Base-by-base conservation (phyloP, 2,888 invertebrate genomes). In the Rotaria magnacalcarata region DNA sequence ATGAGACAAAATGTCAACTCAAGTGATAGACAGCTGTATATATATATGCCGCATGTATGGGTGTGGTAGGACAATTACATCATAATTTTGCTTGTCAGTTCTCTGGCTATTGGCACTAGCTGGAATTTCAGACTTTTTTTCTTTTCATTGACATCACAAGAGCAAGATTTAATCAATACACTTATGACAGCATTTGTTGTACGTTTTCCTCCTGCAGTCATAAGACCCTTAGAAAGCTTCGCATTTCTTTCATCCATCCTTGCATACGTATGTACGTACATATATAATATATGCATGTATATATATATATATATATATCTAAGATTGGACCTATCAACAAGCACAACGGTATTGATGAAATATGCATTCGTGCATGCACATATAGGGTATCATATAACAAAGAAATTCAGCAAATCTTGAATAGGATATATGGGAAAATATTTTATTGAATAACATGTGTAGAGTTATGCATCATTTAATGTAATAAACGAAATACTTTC, bases 1-100 rank as follows among this genome's bases (percentile, higher is more conserved):
- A 67, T 67, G 67, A 67, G 67, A 67, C 34, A 67, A 67, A 67
- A 67, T 67, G 67, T 67, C 67, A 67, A 67, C 67, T 67, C 34
- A 41, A 27, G 67, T 34, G 67, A 67, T 67, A 67, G 67, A 67
- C 67, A 67, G 67, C 67, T 67, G 67, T 67, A 19, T 67, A 67
- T 34, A 67, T 67, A 67, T 27, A 54, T 52, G 14, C 11, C 34
- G 11, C 52, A 67, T 67, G 34, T 34, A 14, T 34, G 67, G 67
- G 67, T 67, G 67, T 67, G 67, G 27, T 34, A 67, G 67, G 34
- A 34, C 67, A 67, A 67, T 67, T 67, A 67, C 67, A 67, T 67
- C 67, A 67, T 67, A 34, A 67, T 67, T 67, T 67, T 34, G 67
- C 34, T 67, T 34, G 67, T 67, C 67, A 67, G 34, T 67, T 67